Evolutionary conservation across 2,113 vertebrate species (phyloP).

Genomic region (Oostethus manadensis): DNA sequence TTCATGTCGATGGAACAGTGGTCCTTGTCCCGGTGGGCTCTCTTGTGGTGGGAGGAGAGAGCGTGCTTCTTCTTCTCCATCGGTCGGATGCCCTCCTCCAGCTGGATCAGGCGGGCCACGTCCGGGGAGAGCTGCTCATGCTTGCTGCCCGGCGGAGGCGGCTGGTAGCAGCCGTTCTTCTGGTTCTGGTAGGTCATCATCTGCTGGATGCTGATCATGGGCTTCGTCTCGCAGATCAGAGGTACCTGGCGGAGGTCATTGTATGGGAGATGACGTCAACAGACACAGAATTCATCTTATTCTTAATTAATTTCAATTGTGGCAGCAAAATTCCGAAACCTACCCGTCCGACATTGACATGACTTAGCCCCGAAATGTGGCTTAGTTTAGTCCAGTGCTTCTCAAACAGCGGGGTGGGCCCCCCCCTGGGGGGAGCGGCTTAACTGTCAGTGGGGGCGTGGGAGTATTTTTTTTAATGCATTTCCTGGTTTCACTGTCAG

Average conservation of each 20-base stretch:
- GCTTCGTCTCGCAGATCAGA: conserved; percentile 86
- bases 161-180: conserved; percentile 83
- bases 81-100: conserved; percentile 77
- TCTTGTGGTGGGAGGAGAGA: conserved; percentile 65
- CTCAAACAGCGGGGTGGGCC: too few species aligned
- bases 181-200: conserved; percentile 91
- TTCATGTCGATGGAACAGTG: conserved; percentile 94
- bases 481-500: too few species aligned
- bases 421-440: too few species aligned
- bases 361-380: too few species aligned
- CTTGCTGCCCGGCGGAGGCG: conserved; percentile 65
- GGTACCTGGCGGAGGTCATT: conserved; percentile 69
- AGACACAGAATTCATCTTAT: too few species aligned
- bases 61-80: conserved; percentile 68
- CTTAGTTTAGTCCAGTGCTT: too few species aligned
- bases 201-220: conserved; percentile 86
- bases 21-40: conserved; percentile 76
- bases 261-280: too few species aligned
- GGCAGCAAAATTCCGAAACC: too few species aligned
- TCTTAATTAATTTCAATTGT: too few species aligned
- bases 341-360: too few species aligned
- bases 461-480: too few species aligned
- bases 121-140: conserved; percentile 69
- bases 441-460: too few species aligned
- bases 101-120: conserved; percentile 77